A percentile compares a stretch with the other conserved stretches of the same genome.
Conservation (phyloP, 1,140 invertebrate genomes). For the Hesperophylax magnus region DNA sequence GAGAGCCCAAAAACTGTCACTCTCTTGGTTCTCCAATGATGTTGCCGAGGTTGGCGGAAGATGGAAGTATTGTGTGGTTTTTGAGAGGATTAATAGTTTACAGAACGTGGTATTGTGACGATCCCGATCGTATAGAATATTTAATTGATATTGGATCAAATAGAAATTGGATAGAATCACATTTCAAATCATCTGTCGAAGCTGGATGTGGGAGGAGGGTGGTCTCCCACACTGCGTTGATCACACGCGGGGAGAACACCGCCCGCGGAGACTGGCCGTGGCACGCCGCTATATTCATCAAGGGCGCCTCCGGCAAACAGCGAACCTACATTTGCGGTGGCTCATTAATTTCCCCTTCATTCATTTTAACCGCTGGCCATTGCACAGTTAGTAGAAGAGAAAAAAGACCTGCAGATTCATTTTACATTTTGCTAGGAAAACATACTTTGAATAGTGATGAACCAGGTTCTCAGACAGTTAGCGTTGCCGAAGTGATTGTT, state of each 20-base stretch:
- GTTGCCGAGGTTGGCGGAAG: conserved; percentile 44
- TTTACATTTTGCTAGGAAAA: conserved; percentile 43
- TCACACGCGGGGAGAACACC: conserved; percentile 24
- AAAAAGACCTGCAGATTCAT: background rate
- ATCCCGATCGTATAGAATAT: background rate
- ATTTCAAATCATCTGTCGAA: conserved; percentile 48
- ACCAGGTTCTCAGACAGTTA: conserved; percentile 1
- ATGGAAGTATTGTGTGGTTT: conserved; percentile 50
- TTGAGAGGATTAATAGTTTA: conserved; percentile 38
- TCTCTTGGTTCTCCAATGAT: conserved; percentile 46
- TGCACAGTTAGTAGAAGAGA: conserved; percentile 21
- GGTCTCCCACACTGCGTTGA: conserved; percentile 37
- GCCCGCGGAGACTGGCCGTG: conserved; percentile 51
- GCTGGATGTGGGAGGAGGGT: conserved; percentile 40
- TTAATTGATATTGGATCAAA: conserved; percentile 10
- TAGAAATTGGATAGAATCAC: conserved; percentile 48
- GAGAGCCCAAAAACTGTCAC: conserved; percentile 42
- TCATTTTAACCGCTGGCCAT: conserved; percentile 51
- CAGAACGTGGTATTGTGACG: conserved; percentile 28
- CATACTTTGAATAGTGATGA: conserved; percentile 15
- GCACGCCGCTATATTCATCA: conserved; percentile 44
- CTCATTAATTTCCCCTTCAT: conserved; percentile 35
- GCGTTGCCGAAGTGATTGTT: conserved; percentile 41
- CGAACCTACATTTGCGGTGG: conserved; percentile 46
- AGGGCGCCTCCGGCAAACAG: background rate